phyloP scores from a whole-genome alignment of 2,797 vertebrate genomes.

The Cirrhinus mrigala region DNA sequence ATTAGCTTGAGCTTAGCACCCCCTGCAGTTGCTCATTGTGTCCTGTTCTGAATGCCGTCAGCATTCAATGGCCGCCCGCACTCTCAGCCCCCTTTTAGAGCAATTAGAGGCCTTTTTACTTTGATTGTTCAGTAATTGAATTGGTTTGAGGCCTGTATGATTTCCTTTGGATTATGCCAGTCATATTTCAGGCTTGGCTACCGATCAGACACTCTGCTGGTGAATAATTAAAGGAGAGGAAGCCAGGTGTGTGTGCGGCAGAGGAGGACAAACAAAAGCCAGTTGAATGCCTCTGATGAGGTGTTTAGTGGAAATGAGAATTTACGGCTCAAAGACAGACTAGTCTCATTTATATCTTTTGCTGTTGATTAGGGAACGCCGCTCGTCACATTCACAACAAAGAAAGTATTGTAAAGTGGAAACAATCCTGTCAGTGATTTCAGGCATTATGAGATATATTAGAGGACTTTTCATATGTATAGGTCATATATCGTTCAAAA shows the following conservation, averaged over 20 bases:
- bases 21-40: constrained; percentile 80
- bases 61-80: constrained; percentile 59
- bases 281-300: constrained; percentile 85
- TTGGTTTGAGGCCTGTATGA: constrained; percentile 81
- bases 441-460: constrained; percentile 57
- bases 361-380: constrained; percentile 75
- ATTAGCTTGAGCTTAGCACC: constrained; percentile 84
- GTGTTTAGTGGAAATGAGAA: constrained; percentile 82
- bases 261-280: constrained; percentile 73
- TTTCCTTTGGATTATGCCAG: constrained; percentile 79
- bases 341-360: constrained; percentile 72
- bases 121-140: constrained; percentile 86
- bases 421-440: constrained; percentile 62
- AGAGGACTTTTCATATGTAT: constrained; percentile 10
- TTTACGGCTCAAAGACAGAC: constrained; percentile 78
- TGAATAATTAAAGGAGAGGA: constrained; percentile 82
- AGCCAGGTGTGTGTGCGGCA: constrained; percentile 78
- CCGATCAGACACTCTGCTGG: constrained; percentile 78
- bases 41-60: constrained; percentile 70
- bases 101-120: constrained; percentile 85
- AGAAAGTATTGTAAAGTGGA: constrained; percentile 59
- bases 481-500: not conserved
- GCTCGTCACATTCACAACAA: constrained; percentile 72
- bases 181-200: constrained; percentile 80
- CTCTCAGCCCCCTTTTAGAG: constrained; percentile 77